Percentiles rank a stretch among this genome's conserved stretches.
Conservation (phyloP, 2,113 vertebrate genomes). For the Piprites chloris region DNA sequence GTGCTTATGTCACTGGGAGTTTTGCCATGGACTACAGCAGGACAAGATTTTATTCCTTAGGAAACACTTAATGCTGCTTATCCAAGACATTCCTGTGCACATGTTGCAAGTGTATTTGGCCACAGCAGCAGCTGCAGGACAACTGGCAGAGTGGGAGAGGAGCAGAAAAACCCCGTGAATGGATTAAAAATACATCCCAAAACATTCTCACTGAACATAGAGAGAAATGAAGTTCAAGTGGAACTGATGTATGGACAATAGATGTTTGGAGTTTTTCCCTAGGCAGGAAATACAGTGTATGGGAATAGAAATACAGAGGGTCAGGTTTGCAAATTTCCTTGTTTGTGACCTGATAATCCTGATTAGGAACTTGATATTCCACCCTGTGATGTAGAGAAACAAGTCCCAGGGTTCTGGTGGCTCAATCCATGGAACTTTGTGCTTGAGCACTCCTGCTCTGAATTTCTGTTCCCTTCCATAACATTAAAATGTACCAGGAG, state of each 20-base stretch:
- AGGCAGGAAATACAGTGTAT: neutral
- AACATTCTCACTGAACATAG: neutral
- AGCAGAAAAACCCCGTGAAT: neutral
- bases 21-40: neutral
- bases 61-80: neutral
- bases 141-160: neutral
- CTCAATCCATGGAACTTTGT: neutral
- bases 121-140: slow-evolving; percentile 24
- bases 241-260: neutral
- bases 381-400: neutral
- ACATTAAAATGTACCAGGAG: neutral
- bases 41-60: neutral
- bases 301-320: neutral
- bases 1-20: neutral
- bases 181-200: neutral
- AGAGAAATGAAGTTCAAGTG: neutral
- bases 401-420: neutral
- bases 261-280: neutral
- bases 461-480: neutral
- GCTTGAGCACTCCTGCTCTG: neutral
- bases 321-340: neutral
- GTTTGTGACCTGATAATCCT: neutral
- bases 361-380: slow-evolving; percentile 33
- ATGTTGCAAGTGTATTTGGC: neutral
- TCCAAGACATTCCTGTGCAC: neutral